phyloP scores from a whole-genome alignment of 2,113 vertebrate species.

The Verasper variegatus region DNA sequence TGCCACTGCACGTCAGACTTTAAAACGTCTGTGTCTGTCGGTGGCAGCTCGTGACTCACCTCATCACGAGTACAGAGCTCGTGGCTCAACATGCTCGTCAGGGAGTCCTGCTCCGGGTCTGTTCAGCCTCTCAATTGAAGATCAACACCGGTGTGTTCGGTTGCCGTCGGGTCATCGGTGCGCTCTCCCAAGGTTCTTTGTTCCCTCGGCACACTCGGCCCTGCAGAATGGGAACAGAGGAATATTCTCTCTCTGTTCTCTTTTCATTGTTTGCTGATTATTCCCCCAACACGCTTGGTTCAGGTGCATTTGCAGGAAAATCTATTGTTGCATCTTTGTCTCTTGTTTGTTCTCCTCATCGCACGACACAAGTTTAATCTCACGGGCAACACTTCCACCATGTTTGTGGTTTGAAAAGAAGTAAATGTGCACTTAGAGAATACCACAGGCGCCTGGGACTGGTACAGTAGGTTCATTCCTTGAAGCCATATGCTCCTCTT shows the following conservation, averaged over 20 bases:
- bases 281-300: neutral
- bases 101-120: slow-evolving; percentile 9
- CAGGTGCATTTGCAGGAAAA: too few relatives aligned
- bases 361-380: neutral
- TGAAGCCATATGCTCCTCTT: slow-evolving; percentile 16
- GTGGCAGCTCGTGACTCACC: slow-evolving; percentile 23
- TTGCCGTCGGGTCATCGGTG: neutral
- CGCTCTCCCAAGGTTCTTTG: neutral
- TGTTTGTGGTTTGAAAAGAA: neutral
- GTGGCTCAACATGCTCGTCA: slow-evolving; percentile 24
- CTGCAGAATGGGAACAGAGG: neutral
- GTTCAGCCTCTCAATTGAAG: neutral
- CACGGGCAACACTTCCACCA: neutral
- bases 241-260: neutral
- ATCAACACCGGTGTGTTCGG: neutral
- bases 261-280: neutral
- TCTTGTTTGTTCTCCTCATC: too few relatives aligned
- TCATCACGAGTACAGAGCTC: neutral
- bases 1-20: too few relatives aligned
- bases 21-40: neutral
- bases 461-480: neutral
- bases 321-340: neutral
- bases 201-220: neutral
- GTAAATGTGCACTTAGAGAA: neutral
- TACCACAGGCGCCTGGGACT: neutral